Conservation (phyloP, 2,797 vertebrate genomes). For the Danionella dracula region DNA sequence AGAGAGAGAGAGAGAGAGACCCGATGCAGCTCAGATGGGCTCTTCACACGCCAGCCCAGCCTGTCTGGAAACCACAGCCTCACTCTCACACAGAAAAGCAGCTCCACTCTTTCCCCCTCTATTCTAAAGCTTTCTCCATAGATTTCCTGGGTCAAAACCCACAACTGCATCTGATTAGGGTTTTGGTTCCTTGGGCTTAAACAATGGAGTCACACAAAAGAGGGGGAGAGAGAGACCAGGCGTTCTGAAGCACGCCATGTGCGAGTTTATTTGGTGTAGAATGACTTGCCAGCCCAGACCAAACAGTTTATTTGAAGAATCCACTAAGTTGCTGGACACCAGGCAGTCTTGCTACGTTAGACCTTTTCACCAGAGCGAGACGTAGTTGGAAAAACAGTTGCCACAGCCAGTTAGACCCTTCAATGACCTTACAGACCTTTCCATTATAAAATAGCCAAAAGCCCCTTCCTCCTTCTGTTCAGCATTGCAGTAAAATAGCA, state of each 20-base stretch:
- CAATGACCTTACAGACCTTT: not conserved
- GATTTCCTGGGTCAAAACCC: conserved; percentile 54
- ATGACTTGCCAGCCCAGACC: conserved; percentile 26
- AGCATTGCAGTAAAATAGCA: not conserved
- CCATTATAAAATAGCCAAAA: not conserved
- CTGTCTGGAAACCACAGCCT: conserved; percentile 44
- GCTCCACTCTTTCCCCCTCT: conserved; percentile 6
- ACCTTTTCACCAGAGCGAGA: not conserved
- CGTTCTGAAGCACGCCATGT: conserved; percentile 64
- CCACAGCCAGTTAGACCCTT: conserved; percentile 1
- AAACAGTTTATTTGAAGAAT: conserved; percentile 38
- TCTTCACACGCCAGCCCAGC: conserved; percentile 54
- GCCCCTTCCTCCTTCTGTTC: not conserved
- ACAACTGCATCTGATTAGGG: conserved; percentile 47
- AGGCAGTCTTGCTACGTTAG: not conserved
- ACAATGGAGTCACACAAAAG: conserved; percentile 39
- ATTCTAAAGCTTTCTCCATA: conserved; percentile 34
- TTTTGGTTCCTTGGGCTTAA: conserved; percentile 30
- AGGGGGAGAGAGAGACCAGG: conserved; percentile 38
- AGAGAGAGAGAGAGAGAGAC: conserved; percentile 41
- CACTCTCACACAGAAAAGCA: conserved; percentile 22
- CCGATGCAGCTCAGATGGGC: conserved; percentile 56
- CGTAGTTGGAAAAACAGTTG: not conserved
- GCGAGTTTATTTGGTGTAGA: conserved; percentile 55
- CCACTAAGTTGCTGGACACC: not conserved